Percentiles rank a stretch among this genome's conserved stretches.
Conservation (phyloP, 1,140 invertebrate genomes). For the Cataglyphis hispanica region DNA sequence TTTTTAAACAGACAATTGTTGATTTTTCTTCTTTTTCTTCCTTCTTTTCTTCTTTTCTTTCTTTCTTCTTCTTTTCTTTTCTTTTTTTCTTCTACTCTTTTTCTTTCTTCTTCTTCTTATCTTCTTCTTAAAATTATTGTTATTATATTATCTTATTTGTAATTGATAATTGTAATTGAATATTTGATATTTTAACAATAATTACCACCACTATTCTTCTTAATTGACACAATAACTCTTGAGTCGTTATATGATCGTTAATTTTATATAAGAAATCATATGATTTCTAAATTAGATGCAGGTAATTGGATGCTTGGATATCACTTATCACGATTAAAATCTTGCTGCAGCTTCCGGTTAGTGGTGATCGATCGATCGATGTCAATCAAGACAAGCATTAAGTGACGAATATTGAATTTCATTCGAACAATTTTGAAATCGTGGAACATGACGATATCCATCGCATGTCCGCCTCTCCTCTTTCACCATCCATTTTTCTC, state of each 20-base stretch:
- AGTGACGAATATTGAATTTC: constrained; percentile 53
- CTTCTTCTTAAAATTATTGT: background rate
- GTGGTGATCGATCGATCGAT: constrained; percentile 28
- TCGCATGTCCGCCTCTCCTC: background rate
- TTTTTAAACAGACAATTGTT: no score
- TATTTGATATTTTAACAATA: background rate
- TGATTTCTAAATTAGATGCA: constrained; percentile 25
- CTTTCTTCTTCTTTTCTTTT: no score
- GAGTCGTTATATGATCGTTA: background rate
- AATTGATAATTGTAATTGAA: background rate
- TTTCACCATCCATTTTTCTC: constrained; percentile 56
- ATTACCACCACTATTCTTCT: no score
- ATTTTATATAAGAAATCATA: background rate
- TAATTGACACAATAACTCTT: no score
- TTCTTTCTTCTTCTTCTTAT: no score
- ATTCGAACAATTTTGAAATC: constrained; percentile 57
- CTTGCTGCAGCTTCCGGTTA: constrained; percentile 31
- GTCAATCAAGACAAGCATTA: constrained; percentile 57
- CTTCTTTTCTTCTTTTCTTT: no score
- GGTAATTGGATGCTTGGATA: constrained; percentile 27
- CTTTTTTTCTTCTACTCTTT: no score
- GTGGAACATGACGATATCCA: constrained; percentile 39
- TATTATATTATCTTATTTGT: background rate
- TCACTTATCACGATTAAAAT: constrained; percentile 24
- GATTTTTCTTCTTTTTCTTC: no score